Conservation (phyloP, 2,888 invertebrate genomes). For the Drosophila emarginata region DNA sequence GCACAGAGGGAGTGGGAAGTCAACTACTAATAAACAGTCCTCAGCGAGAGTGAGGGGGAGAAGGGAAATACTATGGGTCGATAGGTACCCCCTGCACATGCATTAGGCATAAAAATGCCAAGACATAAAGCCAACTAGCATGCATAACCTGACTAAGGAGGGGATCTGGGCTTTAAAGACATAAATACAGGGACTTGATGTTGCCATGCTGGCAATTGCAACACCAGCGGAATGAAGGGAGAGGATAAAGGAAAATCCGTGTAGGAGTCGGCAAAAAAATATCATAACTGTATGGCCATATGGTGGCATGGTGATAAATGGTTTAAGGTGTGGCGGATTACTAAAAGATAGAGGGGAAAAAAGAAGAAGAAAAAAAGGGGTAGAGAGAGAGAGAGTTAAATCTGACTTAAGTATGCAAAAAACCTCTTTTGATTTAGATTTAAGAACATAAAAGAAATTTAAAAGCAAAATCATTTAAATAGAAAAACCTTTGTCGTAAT, state of each 20-base stretch:
- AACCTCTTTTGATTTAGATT: neutral
- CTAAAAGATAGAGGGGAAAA: neutral
- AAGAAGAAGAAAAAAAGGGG: neutral
- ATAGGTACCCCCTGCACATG: conserved; percentile 32
- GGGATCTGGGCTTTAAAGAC: conserved; percentile 47
- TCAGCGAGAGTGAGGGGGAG: conserved; percentile 15
- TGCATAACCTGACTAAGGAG: conserved; percentile 40
- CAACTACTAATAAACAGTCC: conserved; percentile 65
- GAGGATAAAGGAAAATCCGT: neutral
- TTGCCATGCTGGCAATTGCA: neutral
- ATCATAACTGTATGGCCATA: conserved; percentile 14
- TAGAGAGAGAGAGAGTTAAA: too few relatives aligned
- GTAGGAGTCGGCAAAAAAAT: conserved; percentile 27
- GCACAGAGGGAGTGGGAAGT: conserved; percentile 37
- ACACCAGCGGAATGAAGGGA: neutral
- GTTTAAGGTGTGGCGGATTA: conserved; percentile 13
- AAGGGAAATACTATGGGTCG: neutral
- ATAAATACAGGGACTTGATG: conserved; percentile 53
- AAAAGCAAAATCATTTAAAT: too few relatives aligned
- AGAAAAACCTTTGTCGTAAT: too few relatives aligned
- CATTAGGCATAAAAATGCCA: conserved; percentile 67
- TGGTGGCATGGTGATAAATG: conserved; percentile 14
- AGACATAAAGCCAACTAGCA: conserved; percentile 61
- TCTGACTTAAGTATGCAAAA: neutral
- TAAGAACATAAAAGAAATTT: too few relatives aligned